Conservation (phyloP, 2,797 vertebrate species). For the Capromys pilorides region DNA sequence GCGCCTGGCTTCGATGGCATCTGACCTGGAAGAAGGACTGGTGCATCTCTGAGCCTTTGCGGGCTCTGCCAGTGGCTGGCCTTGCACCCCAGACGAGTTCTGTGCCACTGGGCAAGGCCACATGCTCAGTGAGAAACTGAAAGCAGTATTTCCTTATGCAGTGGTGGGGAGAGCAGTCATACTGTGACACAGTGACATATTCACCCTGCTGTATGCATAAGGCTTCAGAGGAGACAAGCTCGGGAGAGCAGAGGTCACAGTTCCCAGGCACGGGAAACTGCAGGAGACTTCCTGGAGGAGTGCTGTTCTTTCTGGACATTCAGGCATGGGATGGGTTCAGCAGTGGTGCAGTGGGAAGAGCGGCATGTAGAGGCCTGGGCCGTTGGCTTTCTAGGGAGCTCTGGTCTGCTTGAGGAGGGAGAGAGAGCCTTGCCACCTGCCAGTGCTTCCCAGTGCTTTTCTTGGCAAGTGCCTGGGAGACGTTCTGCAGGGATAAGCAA, state of each 20-base stretch:
- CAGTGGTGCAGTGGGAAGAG: neutral
- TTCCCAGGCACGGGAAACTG: neutral
- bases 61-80: neutral
- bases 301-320: neutral
- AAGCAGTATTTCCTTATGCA: neutral
- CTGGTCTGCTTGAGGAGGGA: neutral
- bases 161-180: neutral
- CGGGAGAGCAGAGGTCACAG: neutral
- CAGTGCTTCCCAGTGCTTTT: neutral
- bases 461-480: conserved; percentile 80
- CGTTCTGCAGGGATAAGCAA: conserved; percentile 83
- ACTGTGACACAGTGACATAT: too few species aligned
- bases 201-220: neutral
- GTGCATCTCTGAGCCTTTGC: neutral
- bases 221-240: neutral
- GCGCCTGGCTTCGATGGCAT: neutral
- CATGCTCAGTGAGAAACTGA: neutral
- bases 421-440: neutral
- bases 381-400: neutral
- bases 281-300: conserved; percentile 19
- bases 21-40: neutral
- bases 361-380: fast-evolving
- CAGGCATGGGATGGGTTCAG: neutral
- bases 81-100: neutral
- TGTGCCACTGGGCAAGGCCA: neutral